phyloP scores from a whole-genome alignment of 92 coral and sea anemone species.

The Anthopleura xanthogrammica region DNA sequence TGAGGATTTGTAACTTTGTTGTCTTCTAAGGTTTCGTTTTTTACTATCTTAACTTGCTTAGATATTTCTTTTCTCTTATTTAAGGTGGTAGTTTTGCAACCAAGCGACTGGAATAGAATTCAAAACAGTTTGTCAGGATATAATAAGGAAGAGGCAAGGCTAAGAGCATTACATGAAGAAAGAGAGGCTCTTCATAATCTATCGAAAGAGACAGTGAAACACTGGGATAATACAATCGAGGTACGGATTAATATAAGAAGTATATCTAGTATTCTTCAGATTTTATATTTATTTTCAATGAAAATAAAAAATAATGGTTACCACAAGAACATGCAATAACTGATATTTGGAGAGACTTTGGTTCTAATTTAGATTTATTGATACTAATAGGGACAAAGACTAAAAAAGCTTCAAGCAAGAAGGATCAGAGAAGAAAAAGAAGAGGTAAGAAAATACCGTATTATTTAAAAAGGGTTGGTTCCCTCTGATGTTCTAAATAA shows the following conservation, averaged over 20 bases:
- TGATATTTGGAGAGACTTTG: neutral
- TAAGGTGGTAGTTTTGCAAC: constrained; percentile 94
- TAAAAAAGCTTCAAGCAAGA: constrained; percentile 88
- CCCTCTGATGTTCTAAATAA: no score
- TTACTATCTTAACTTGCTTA: neutral
- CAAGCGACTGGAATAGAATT: constrained; percentile 90
- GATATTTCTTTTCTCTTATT: neutral
- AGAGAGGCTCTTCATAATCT: constrained; percentile 78
- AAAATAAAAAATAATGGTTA: no score
- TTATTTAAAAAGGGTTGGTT: no score
- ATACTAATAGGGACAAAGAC: constrained; percentile 79
- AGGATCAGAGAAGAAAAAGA: constrained; percentile 87
- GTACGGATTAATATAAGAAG: constrained; percentile 29
- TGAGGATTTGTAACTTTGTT: neutral
- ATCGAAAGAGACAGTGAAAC: constrained; percentile 81
- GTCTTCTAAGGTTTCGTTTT: neutral
- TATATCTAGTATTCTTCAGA: neutral
- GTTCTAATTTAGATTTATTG: neutral
- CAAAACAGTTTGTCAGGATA: constrained; percentile 88
- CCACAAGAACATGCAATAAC: no score
- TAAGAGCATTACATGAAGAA: constrained; percentile 66
- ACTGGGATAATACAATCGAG: constrained; percentile 99
- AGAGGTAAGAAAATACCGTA: constrained; percentile 55
- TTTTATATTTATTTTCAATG: neutral
- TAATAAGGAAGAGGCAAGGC: constrained; percentile 85